Percentiles rank a stretch among this genome's conserved stretches.
phyloP scores from a whole-genome alignment of 1,140 invertebrate genomes.

The Ostrea edulis region DNA sequence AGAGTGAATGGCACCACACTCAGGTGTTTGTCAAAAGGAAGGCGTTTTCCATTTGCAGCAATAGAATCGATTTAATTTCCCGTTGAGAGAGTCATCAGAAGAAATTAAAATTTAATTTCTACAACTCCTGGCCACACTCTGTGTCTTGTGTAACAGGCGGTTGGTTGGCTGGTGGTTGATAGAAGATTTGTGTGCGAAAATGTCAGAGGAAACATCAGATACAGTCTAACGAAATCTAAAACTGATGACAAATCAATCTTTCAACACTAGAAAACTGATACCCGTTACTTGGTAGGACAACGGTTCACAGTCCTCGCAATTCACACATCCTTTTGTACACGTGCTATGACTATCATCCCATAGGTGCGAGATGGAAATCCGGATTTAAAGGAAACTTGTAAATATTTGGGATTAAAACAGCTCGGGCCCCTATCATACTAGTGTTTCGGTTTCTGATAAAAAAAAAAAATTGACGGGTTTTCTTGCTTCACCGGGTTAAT shows the following conservation, averaged over 20 bases:
- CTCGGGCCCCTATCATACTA: background rate
- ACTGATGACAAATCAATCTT: slow-evolving; percentile 27
- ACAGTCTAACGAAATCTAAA: slow-evolving; percentile 9
- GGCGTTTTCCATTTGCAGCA: slow-evolving; percentile 38
- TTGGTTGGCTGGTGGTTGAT: background rate
- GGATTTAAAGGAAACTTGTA: background rate
- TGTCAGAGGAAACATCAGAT: background rate
- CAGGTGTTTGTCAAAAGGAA: slow-evolving; percentile 45
- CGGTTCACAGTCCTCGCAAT: background rate
- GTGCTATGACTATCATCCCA: background rate
- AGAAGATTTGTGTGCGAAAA: no score
- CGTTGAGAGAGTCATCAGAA: slow-evolving; percentile 31
- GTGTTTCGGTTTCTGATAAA: background rate
- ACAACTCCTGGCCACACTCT: background rate
- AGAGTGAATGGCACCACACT: slow-evolving; percentile 37
- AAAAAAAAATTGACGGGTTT: background rate
- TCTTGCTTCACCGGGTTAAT: background rate
- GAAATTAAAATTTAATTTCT: slow-evolving; percentile 38
- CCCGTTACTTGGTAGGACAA: background rate
- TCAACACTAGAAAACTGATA: background rate
- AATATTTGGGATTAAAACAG: background rate
- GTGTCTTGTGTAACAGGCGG: background rate
- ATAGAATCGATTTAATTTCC: slow-evolving; percentile 38
- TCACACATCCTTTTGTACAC: background rate
- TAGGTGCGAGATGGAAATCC: background rate